Percentiles rank a stretch among this genome's conserved stretches.
These are phyloP conservation scores for Spatula clypeata DNA, from an alignment of 2,797 vertebrate genomes.

Conservation along the genomic window DNA sequence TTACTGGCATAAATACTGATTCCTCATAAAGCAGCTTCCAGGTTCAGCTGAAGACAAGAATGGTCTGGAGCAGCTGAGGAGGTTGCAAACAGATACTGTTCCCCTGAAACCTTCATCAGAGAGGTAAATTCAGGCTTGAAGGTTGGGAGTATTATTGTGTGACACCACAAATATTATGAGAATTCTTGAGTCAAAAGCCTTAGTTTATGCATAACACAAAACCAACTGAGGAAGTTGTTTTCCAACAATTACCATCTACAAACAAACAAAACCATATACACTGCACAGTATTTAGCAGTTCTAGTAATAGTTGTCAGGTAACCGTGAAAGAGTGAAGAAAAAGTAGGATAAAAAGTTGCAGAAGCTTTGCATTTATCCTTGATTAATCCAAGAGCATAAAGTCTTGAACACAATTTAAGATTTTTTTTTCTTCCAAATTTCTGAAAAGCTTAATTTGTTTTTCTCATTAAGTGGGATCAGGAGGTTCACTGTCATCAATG, in stretches of 20 bases:
- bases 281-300: background rate
- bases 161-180: background rate
- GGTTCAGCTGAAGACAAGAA: conserved; percentile 17
- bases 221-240: background rate
- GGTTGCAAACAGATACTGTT: conserved; percentile 9
- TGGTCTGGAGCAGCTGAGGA: conserved; percentile 21
- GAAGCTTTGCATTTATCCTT: background rate
- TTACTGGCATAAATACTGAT: conserved; percentile 1
- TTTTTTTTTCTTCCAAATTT: background rate
- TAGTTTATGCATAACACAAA: background rate
- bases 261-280: background rate
- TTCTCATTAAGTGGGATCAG: background rate
- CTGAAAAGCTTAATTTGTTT: background rate
- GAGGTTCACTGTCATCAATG: background rate
- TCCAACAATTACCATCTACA: background rate
- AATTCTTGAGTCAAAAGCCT: conserved; percentile 15
- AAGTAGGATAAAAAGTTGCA: background rate
- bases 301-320: background rate
- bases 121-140: background rate
- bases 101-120: conserved; percentile 24
- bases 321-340: background rate
- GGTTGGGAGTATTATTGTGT: background rate
- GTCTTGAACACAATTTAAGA: background rate
- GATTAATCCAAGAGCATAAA: background rate
- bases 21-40: background rate